Percentiles rank a stretch among this genome's conserved stretches.
phyloP scores from a whole-genome alignment of 2,113 vertebrate genomes.

The Pluvianellus socialis region DNA sequence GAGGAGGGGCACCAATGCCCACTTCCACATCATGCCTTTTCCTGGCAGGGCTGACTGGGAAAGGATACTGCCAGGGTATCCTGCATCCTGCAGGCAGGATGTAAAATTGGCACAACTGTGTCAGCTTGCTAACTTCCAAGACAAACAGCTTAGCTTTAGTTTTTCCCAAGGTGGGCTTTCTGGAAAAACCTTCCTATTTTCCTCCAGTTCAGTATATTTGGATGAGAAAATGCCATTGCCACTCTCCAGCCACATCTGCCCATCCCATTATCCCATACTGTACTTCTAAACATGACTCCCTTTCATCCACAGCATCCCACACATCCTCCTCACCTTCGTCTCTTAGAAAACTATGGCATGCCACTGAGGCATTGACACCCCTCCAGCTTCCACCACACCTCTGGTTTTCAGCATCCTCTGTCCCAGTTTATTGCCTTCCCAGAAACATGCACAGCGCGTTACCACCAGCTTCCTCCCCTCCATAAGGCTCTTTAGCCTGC shows the following conservation, averaged over 20 bases:
- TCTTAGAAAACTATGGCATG: not conserved
- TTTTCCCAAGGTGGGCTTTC: not conserved
- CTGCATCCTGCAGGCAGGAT: not conserved
- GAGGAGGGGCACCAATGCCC: not conserved
- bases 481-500: not conserved
- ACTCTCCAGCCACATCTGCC: not conserved
- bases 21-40: not conserved
- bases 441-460: not conserved
- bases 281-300: not conserved
- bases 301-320: not conserved
- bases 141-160: not conserved
- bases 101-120: not conserved
- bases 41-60: not conserved
- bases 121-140: not conserved
- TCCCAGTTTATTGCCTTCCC: not conserved
- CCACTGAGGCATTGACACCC: not conserved
- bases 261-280: not conserved
- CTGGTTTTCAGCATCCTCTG: not conserved
- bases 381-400: not conserved
- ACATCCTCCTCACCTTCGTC: not conserved
- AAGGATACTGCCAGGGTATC: not conserved
- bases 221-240: not conserved
- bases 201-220: not conserved
- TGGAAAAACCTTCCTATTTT: not conserved
- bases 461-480: not conserved